Percentiles rank a stretch among this genome's conserved stretches.
phyloP scores from a whole-genome alignment of 2,888 invertebrate genomes.

The Dasypogon diadema region DNA sequence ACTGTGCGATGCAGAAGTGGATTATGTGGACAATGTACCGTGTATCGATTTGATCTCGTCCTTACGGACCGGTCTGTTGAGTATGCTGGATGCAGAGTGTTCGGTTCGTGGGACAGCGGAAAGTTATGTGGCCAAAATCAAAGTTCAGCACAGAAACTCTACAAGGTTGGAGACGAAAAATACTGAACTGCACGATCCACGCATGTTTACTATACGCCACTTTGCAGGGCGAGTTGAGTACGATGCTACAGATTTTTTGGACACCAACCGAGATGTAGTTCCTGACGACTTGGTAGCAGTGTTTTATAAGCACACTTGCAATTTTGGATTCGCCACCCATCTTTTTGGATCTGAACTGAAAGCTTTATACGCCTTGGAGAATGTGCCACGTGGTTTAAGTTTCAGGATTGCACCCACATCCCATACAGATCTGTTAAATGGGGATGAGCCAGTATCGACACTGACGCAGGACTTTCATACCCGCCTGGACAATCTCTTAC shows the following conservation, averaged over 20 bases:
- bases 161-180: constrained; percentile 78
- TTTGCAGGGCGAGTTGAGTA: constrained; percentile 89
- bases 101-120: constrained; percentile 85
- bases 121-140: constrained; percentile 83
- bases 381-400: constrained; percentile 81
- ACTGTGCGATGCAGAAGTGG: constrained; percentile 88
- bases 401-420: constrained; percentile 93
- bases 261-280: constrained; percentile 92
- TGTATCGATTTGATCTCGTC: constrained; percentile 96
- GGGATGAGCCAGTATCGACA: constrained; percentile 88
- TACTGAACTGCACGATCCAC: constrained; percentile 81
- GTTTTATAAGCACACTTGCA: constrained; percentile 92
- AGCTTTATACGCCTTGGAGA: constrained; percentile 80
- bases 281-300: constrained; percentile 93
- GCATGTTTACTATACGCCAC: constrained; percentile 91
- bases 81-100: constrained; percentile 93
- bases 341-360: constrained; percentile 94
- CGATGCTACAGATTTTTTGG: constrained; percentile 89
- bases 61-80: constrained; percentile 88
- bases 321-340: constrained; percentile 97
- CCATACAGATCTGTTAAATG: constrained; percentile 84
- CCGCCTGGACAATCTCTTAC: constrained; percentile 88
- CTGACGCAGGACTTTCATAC: constrained; percentile 96
- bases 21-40: constrained; percentile 93
- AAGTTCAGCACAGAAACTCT: constrained; percentile 85